Evolutionary conservation across 37 sponge, comb jelly and placozoan genomes (phyloP).

Genomic region (Dysidea cf. avara): DNA sequence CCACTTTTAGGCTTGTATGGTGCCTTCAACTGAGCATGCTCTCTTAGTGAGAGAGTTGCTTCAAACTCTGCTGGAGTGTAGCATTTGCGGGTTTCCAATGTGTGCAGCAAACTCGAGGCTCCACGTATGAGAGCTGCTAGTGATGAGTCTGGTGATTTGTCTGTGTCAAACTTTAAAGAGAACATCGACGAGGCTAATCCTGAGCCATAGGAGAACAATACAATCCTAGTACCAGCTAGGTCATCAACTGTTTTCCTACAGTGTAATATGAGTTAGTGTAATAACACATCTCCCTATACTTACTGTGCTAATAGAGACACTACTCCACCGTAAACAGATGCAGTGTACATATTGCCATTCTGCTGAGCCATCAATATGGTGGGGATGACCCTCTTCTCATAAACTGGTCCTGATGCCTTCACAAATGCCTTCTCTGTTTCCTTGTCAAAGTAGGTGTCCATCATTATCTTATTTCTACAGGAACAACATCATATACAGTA

Average conservation of each 20-base stretch:
- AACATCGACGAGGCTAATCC: constrained; percentile 94
- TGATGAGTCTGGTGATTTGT: constrained; percentile 12
- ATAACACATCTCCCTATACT: too few relatives aligned
- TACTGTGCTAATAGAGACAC: constrained; percentile 88
- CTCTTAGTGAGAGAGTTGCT: constrained; percentile 75
- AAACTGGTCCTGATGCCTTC: constrained; percentile 48
- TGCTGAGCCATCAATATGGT: constrained; percentile 80
- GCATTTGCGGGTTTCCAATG: constrained; percentile 47
- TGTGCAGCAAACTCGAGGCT: constrained; percentile 25
- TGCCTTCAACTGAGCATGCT: constrained; percentile 82
- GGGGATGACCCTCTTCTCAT: constrained; percentile 64
- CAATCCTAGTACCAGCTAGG: constrained; percentile 73
- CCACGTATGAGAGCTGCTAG: constrained; percentile 29
- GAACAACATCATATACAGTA: too few relatives aligned
- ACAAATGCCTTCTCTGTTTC: constrained; percentile 78
- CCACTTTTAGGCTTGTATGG: constrained; percentile 78
- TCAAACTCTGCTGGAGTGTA: constrained; percentile 87
- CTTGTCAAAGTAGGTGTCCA: constrained; percentile 71
- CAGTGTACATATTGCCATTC: constrained; percentile 99
- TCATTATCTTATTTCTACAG: constrained; percentile 60
- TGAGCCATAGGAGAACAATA: constrained; percentile 95
- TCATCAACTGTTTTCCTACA: constrained; percentile 62
- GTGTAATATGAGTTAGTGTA: too few relatives aligned
- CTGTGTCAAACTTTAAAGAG: constrained; percentile 55
- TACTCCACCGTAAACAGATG: constrained; percentile 94